A percentile compares a stretch with the other conserved stretches of the same genome.
Evolutionary conservation across 1,140 invertebrate genomes (phyloP).

Genomic region (Artemia franciscana): DNA sequence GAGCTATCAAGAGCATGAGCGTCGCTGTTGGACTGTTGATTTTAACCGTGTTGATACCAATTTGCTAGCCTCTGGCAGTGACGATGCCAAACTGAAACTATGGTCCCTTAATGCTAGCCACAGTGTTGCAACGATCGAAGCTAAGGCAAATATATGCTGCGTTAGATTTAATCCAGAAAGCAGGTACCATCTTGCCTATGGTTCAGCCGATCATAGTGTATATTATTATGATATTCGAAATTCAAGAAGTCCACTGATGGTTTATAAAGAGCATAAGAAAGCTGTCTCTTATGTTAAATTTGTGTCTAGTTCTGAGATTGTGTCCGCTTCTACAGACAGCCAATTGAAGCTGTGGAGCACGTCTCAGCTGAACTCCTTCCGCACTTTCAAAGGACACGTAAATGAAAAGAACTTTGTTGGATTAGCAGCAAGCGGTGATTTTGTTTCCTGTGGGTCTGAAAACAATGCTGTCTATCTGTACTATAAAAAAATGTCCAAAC

Average conservation of each 20-base stretch:
- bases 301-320: conserved; percentile 62
- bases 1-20: conserved; percentile 73
- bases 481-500: conserved; percentile 70
- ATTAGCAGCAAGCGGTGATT: conserved; percentile 79
- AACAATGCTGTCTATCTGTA: conserved; percentile 86
- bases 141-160: conserved; percentile 85
- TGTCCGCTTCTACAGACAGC: conserved; percentile 85
- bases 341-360: conserved; percentile 84
- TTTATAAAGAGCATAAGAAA: conserved; percentile 79
- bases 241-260: conserved; percentile 48
- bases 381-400: conserved; percentile 73
- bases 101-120: conserved; percentile 73
- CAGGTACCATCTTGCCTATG: conserved; percentile 66
- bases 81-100: conserved; percentile 81
- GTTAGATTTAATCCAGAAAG: conserved; percentile 84
- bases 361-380: conserved; percentile 37
- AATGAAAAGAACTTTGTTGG: conserved; percentile 97
- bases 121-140: conserved; percentile 63
- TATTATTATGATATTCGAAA: conserved; percentile 87
- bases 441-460: conserved; percentile 84
- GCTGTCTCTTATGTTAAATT: conserved; percentile 93
- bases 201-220: conserved; percentile 86
- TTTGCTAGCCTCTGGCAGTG: conserved; percentile 74
- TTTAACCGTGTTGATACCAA: conserved; percentile 80
- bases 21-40: conserved; percentile 87